A percentile compares a stretch with the other conserved stretches of the same genome.
These are phyloP conservation scores for Caenorhabditis becei DNA, from an alignment of 2,888 invertebrate species.

Conservation along the genomic window DNA sequence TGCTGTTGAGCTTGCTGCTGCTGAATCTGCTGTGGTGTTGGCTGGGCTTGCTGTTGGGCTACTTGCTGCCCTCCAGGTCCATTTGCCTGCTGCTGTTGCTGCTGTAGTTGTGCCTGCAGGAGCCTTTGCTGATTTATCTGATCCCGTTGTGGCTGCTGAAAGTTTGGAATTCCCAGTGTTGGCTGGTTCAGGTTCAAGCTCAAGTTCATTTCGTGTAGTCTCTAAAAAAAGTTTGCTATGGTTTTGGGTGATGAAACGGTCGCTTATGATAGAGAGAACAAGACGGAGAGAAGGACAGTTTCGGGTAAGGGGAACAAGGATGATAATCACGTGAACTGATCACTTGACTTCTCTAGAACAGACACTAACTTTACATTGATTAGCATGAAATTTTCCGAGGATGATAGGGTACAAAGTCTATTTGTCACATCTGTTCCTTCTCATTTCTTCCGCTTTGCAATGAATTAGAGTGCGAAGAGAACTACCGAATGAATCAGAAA, in stretches of 20 bases:
- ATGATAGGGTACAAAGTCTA: no score
- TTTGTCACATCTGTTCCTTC: no score
- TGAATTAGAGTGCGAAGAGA: background rate
- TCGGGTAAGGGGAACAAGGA: no score
- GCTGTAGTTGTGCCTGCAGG: slow-evolving; percentile 31
- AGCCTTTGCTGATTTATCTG: slow-evolving; percentile 38
- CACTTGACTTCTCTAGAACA: no score
- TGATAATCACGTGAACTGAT: slow-evolving; percentile 4
- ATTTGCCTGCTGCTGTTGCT: slow-evolving; percentile 28
- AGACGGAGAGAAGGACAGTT: no score
- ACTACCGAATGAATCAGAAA: background rate
- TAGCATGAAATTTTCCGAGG: no score
- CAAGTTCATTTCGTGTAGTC: background rate
- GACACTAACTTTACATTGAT: no score
- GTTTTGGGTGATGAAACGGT: background rate
- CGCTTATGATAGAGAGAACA: background rate
- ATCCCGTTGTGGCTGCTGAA: slow-evolving; percentile 43
- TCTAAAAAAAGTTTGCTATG: background rate
- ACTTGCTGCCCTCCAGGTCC: slow-evolving; percentile 25
- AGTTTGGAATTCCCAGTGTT: slow-evolving; percentile 2
- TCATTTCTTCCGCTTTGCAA: background rate
- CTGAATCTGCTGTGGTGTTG: slow-evolving; percentile 9
- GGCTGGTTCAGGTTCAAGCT: background rate
- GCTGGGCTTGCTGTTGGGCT: slow-evolving; percentile 4
- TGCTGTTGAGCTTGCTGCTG: slow-evolving; percentile 22